Evolutionary conservation across 1,140 invertebrate genomes (phyloP).

Genomic region (Vollenhovia emeryi): DNA sequence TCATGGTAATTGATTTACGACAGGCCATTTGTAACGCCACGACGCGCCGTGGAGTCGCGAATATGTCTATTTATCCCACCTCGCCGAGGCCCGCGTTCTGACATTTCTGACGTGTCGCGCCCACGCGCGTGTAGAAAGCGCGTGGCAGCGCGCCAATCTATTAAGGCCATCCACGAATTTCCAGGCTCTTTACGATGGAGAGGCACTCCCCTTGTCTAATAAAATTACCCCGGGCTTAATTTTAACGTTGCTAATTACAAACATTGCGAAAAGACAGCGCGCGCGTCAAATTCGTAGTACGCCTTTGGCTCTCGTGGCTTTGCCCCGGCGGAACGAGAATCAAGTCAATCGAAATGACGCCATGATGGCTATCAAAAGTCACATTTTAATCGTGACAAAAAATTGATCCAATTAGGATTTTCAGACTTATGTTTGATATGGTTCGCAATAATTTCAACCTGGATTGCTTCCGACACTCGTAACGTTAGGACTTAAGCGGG

Average conservation of each 20-base stretch:
- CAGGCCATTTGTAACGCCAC: constrained; percentile 14
- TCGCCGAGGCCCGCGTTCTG: not conserved
- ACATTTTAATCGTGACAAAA: no score
- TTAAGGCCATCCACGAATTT: constrained; percentile 30
- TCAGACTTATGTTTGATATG: no score
- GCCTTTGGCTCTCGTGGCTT: not conserved
- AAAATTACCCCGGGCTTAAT: not conserved
- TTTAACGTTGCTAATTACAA: constrained; percentile 3
- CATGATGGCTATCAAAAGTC: no score
- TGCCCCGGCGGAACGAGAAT: no score
- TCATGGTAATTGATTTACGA: constrained; percentile 43
- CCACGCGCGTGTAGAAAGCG: not conserved
- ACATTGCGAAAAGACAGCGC: not conserved
- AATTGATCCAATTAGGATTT: no score
- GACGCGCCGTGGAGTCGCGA: not conserved
- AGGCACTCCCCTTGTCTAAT: not conserved
- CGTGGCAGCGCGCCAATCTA: constrained; percentile 12
- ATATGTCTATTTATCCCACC: constrained; percentile 31
- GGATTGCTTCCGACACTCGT: no score
- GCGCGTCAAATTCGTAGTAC: not conserved
- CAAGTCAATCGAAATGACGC: no score
- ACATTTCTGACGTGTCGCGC: constrained; percentile 9
- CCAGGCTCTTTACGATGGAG: not conserved
- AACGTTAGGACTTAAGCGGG: no score
- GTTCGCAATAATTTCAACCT: no score